Base-by-base conservation (phyloP, 1,140 invertebrate species). In the Nebria ingens region DNA sequence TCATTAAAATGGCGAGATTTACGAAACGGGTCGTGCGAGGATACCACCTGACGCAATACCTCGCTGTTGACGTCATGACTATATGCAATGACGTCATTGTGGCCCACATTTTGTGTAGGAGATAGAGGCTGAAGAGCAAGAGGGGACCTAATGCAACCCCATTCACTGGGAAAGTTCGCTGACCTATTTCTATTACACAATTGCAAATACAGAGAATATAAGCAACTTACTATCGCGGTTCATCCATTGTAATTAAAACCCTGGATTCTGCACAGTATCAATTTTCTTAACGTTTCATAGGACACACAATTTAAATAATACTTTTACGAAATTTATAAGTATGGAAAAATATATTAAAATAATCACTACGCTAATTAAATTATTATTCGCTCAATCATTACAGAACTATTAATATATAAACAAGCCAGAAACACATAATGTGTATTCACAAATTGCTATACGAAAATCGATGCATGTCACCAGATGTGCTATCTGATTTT, bases 81-180 rank as follows among this genome's bases (percentile, higher is more conserved):
- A n/a, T 45, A 6, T 9, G 17, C 40, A 12, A 17, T 45, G 40
- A 45, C 40, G 40, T 45, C 15, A 45, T 17, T 17, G 40, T 45
- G 40, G 9, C 15, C 40, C 40, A 45, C 25, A 17, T 45, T 45
- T 17, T 29, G 25, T 29, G 25, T 29, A 13, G 4, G 25, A 13
- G 25, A 29, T 6, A 29, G n/a, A n/a, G n/a, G n/a, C n/a, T n/a
- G n/a, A n/a, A n/a, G n/a, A n/a, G n/a, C n/a, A n/a, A n/a, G n/a
- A n/a, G n/a, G n/a, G n/a, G n/a, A n/a, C n/a, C n/a, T n/a, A n/a
- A n/a, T n/a, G 15, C 40, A 45, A 17, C 40, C 9, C 40, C 40
- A 45, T 45, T 45, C 40, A 45, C 40, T 9, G 6, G 40, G 40
- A 45, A n/a, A n/a, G 40, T 45, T 45, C 40, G 40, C 6, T 45